Evolutionary conservation across 2,113 vertebrate species (phyloP).

Genomic region (Ceuthmochares aereus): DNA sequence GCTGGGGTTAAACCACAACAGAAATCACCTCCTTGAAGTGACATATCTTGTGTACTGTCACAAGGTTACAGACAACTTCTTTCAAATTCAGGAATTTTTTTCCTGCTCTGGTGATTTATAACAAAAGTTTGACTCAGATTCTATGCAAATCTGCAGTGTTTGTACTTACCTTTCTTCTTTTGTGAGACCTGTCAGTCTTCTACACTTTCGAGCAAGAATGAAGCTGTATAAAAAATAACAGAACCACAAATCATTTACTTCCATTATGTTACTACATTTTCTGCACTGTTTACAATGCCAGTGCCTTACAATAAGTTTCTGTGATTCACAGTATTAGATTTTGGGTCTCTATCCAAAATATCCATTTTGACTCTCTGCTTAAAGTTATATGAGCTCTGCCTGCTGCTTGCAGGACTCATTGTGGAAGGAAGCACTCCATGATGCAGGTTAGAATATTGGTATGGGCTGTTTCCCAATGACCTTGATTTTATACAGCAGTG

Average conservation of each 20-base stretch:
- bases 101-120: background rate
- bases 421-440: background rate
- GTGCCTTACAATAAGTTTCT: background rate
- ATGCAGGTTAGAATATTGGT: background rate
- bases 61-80: background rate
- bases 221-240: conserved; percentile 80
- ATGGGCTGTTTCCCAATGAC: background rate
- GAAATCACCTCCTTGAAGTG: background rate
- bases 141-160: background rate
- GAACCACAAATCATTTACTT: background rate
- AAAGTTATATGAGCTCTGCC: background rate
- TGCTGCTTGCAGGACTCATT: background rate
- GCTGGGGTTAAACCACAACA: background rate
- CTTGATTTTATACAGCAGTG: background rate
- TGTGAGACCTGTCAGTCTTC: conserved; percentile 83
- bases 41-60: background rate
- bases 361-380: background rate
- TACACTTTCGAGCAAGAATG: conserved; percentile 91
- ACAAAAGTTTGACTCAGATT: background rate
- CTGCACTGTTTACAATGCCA: background rate
- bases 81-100: background rate
- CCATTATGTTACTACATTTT: background rate
- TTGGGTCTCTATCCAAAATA: background rate
- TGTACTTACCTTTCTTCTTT: conserved; percentile 90
- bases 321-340: background rate